Evolutionary conservation across 2,888 invertebrate species (phyloP), one percentile per base, ranked within the genome.

Genomic region (Arrhopalites spinosus): DNA sequence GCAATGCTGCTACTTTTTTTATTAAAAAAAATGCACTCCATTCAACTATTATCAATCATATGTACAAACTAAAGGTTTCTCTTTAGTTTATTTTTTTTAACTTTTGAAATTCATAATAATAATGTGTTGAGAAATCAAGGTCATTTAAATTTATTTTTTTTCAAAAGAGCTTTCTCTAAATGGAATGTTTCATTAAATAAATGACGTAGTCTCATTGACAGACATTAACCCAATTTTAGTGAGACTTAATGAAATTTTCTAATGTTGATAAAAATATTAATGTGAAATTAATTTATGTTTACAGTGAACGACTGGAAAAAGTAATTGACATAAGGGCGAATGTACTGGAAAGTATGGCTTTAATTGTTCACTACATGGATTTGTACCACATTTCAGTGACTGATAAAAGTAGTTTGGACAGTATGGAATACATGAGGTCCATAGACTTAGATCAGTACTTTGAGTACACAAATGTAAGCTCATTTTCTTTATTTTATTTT

Each of bases 301-400:
- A 36, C 86, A 93, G 93, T 79, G 93, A 93, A 84, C 88, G 90
- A 47, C 85, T 86, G 71, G 90, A 90, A 64, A 92, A 90, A 84
- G 88, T 90, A 17, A 85, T 87, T 0, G 89, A 90, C 84, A 93
- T 93, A 69, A 88, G 89, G 56, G 89, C 89, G 83, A 93, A 93
- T 82, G 88, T 92, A 1, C 91, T 92, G 84, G 93, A 93, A 83
- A 90, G 92, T 0, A 92, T 93, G 66, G 90, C 88, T 82, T 91
- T 90, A 78, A 87, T 92, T 36, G 87, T 90, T 0, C 86, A 86
- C 45, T 87, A 89, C 81, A 90, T 91, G 90, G 81, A 86, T 29
- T 83, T 83, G 79, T 84, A 86, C 74, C 77, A 84, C 0, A 85
- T 91, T 29, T 85, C 87, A 66, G 85, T 91, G 43, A 86, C 86